These are phyloP conservation scores for Apocrypta bakeri DNA, from an alignment of 1,140 invertebrate genomes.

Conservation along the genomic window DNA sequence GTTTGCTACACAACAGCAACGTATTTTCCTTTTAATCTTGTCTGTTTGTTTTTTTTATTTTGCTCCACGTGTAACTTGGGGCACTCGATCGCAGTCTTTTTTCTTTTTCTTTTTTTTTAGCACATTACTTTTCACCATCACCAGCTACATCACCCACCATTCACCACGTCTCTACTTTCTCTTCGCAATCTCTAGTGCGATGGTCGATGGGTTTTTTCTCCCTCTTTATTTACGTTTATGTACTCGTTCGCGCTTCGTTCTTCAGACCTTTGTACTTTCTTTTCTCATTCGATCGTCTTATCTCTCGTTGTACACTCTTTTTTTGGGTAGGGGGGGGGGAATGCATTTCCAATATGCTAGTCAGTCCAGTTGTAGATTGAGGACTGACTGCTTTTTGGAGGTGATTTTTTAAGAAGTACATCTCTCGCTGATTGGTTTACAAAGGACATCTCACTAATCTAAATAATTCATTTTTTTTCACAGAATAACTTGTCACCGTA, in stretches of 20 bases:
- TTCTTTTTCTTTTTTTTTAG: neutral
- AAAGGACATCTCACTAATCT: constrained; percentile 3
- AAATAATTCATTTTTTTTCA: constrained; percentile 6
- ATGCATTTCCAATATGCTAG: neutral
- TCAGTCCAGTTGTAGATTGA: neutral
- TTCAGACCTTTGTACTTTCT: neutral
- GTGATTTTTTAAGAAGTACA: neutral
- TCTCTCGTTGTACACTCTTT: neutral
- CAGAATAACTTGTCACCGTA: neutral
- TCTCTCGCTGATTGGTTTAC: neutral
- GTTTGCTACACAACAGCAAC: neutral
- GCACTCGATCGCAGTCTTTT: neutral
- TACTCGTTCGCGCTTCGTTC: neutral
- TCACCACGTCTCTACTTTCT: neutral
- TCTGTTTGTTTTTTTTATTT: neutral
- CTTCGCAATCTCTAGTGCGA: neutral
- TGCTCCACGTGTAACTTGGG: neutral
- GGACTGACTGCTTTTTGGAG: neutral
- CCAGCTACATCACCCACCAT: neutral
- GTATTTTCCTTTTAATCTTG: too few relatives aligned
- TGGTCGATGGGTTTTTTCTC: neutral
- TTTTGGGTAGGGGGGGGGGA: too few relatives aligned
- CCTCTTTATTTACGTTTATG: neutral
- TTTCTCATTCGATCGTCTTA: neutral
- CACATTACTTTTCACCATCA: neutral